Conservation (phyloP, 2,797 vertebrate genomes). For the Mionectes olivaceus region DNA sequence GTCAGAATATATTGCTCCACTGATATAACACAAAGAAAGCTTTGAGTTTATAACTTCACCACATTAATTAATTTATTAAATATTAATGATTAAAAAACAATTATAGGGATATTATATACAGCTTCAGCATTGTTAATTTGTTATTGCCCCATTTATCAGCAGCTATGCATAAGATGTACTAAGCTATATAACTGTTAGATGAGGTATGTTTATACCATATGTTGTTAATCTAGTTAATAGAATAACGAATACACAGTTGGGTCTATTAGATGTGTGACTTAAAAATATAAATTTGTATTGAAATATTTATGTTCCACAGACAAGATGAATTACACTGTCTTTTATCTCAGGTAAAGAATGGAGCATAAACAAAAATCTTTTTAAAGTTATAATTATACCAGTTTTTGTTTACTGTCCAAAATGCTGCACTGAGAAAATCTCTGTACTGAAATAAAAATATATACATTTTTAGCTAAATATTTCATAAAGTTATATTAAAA, state of each 20-base stretch:
- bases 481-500: not conserved
- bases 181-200: constrained; percentile 54
- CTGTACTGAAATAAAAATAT: not conserved
- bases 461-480: not conserved
- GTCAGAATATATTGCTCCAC: constrained; percentile 26
- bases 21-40: constrained; percentile 2
- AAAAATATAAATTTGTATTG: not conserved
- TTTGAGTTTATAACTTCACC: constrained; percentile 53
- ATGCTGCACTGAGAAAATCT: not conserved
- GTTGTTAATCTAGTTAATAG: constrained; percentile 66
- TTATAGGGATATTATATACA: constrained; percentile 44
- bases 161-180: not conserved
- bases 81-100: constrained; percentile 72
- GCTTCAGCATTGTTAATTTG: constrained; percentile 7
- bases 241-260: constrained; percentile 54
- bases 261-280: constrained; percentile 12
- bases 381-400: not conserved
- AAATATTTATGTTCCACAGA: constrained; percentile 1
- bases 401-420: not conserved
- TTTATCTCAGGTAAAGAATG: not conserved
- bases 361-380: not conserved
- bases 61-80: constrained; percentile 78
- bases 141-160: constrained; percentile 55
- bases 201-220: constrained; percentile 5
- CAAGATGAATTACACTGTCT: not conserved